phyloP scores from a whole-genome alignment of 37 sponge, comb jelly and placozoan genomes.

The Beroe ovata region DNA sequence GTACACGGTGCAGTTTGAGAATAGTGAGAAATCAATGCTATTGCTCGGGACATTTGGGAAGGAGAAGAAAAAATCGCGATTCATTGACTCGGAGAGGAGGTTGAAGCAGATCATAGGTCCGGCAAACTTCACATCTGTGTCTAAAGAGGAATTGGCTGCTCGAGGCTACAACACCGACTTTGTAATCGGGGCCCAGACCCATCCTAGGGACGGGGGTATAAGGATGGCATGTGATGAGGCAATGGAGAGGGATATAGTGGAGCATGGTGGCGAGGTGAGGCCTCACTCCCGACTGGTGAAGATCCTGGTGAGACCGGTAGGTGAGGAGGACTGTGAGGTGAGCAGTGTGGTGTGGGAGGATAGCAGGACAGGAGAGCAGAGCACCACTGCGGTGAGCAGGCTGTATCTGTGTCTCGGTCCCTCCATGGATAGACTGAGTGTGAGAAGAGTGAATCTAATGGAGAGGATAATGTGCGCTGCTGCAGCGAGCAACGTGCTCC shows the following conservation, averaged over 20 bases:
- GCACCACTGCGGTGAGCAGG: neutral
- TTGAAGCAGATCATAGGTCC: neutral
- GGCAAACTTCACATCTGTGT: neutral
- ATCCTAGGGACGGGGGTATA: constrained; percentile 9
- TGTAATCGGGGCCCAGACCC: neutral
- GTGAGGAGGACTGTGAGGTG: constrained; percentile 22
- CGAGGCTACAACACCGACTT: constrained; percentile 6
- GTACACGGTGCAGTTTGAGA: neutral
- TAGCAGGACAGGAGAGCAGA: neutral
- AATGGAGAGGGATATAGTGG: neutral
- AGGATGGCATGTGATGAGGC: neutral
- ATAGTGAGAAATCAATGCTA: neutral
- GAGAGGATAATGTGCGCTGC: constrained; percentile 48
- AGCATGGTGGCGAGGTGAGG: constrained; percentile 4
- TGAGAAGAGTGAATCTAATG: neutral
- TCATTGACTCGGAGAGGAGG: neutral
- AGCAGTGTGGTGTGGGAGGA: constrained; percentile 46
- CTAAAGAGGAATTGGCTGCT: constrained; percentile 21
- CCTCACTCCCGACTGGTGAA: neutral
- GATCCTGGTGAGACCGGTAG: neutral
- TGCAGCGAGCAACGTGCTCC: neutral
- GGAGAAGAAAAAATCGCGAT: neutral
- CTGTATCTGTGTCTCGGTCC: constrained; percentile 22
- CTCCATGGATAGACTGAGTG: neutral
- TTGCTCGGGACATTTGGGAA: neutral